Evolutionary conservation across 2,797 vertebrate genomes (phyloP).

Genomic region (Rousettus madagascariensis): DNA sequence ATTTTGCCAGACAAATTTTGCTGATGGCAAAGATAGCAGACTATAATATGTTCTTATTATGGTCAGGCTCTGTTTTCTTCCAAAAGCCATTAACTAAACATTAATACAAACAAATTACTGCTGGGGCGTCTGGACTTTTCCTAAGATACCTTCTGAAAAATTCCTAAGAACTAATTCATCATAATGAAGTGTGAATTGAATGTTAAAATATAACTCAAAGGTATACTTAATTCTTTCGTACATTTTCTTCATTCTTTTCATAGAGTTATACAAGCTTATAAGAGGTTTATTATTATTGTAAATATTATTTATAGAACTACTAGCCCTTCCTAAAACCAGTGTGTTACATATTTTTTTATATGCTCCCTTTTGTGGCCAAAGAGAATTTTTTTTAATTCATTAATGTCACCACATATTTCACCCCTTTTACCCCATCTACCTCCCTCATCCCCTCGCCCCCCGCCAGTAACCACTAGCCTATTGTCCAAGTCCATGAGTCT

Average conservation of each 20-base stretch:
- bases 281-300: neutral
- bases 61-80: neutral
- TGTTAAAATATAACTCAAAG: neutral
- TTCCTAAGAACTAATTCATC: neutral
- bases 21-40: neutral
- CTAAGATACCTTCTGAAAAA: neutral
- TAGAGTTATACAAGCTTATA: neutral
- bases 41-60: neutral
- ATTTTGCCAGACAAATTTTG: neutral
- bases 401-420: too few species aligned
- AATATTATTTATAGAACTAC: neutral
- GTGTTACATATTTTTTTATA: neutral
- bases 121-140: neutral
- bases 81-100: neutral
- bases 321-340: neutral
- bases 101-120: neutral
- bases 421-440: too few species aligned
- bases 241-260: neutral
- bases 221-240: neutral
- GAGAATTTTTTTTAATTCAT: too few species aligned
- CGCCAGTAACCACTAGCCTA: too few species aligned
- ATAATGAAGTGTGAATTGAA: neutral
- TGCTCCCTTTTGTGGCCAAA: too few species aligned
- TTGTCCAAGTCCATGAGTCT: too few species aligned
- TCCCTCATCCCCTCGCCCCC: too few species aligned